These are phyloP conservation scores for Solenopsis fugax DNA, from an alignment of 1,140 invertebrate species.

Conservation along the genomic window DNA sequence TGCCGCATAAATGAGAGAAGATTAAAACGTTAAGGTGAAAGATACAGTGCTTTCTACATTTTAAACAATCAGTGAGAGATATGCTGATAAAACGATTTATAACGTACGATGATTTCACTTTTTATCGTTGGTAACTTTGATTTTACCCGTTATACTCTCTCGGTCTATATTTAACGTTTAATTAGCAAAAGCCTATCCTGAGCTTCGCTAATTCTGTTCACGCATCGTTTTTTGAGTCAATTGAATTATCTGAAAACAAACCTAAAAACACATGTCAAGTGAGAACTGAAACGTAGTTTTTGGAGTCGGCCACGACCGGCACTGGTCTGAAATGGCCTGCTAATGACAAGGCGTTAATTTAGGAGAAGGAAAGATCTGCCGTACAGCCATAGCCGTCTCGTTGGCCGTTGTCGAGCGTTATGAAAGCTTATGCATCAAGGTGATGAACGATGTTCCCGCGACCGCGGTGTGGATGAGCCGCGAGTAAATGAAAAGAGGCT, in stretches of 20 bases:
- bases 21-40: slow-evolving; percentile 24
- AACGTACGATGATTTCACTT: not conserved
- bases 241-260: slow-evolving; percentile 45
- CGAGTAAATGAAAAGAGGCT: slow-evolving; percentile 65
- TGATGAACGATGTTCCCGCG: slow-evolving; percentile 81
- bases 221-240: not conserved
- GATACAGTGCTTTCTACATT: not conserved
- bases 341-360: slow-evolving; percentile 84
- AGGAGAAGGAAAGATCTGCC: slow-evolving; percentile 77
- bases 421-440: slow-evolving; percentile 79
- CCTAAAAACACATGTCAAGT: not conserved
- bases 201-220: not conserved
- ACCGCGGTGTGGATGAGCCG: slow-evolving; percentile 54
- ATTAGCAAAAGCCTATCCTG: not conserved
- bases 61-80: not conserved
- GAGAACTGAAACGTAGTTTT: slow-evolving; percentile 56
- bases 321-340: slow-evolving; percentile 62
- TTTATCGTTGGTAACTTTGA: not conserved
- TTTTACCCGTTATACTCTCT: not conserved
- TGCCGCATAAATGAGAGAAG: not conserved
- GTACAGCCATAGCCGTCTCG: slow-evolving; percentile 71
- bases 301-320: slow-evolving; percentile 33
- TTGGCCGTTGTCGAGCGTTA: slow-evolving; percentile 74
- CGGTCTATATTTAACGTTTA: not conserved
- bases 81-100: not conserved